Conservation (phyloP, 37 sponge, comb jelly and placozoan genomes). For the Chondrilla cf. caribensis region DNA sequence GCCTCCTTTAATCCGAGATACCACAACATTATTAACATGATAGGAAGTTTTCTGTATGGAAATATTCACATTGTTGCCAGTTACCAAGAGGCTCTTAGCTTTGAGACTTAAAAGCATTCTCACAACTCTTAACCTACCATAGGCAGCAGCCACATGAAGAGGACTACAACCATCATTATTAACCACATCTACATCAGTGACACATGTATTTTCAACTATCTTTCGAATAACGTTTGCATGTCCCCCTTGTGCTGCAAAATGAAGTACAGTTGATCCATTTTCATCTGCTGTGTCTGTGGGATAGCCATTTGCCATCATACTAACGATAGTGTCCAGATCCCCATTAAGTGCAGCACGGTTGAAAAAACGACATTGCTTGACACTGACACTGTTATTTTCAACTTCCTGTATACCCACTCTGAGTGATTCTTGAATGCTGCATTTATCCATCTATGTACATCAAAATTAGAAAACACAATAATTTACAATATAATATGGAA, state of each 20-base stretch:
- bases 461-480: too few relatives aligned
- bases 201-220: not conserved
- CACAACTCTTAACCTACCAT: not conserved
- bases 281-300: not conserved
- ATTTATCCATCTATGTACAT: too few relatives aligned
- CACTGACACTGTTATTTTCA: too few relatives aligned
- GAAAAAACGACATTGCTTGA: too few relatives aligned
- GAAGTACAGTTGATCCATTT: not conserved
- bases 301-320: not conserved
- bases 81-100: not conserved
- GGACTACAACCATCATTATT: not conserved
- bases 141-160: not conserved
- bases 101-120: not conserved
- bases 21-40: not conserved
- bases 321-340: not conserved
- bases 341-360: not conserved
- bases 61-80: not conserved
- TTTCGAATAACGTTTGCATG: not conserved
- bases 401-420: too few relatives aligned
- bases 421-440: too few relatives aligned
- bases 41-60: not conserved
- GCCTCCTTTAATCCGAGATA: not conserved
- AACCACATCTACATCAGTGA: not conserved
- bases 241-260: constrained; percentile 21
- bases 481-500: too few relatives aligned